phyloP scores from a whole-genome alignment of 2,797 vertebrate genomes.

The Sebastes minor region DNA sequence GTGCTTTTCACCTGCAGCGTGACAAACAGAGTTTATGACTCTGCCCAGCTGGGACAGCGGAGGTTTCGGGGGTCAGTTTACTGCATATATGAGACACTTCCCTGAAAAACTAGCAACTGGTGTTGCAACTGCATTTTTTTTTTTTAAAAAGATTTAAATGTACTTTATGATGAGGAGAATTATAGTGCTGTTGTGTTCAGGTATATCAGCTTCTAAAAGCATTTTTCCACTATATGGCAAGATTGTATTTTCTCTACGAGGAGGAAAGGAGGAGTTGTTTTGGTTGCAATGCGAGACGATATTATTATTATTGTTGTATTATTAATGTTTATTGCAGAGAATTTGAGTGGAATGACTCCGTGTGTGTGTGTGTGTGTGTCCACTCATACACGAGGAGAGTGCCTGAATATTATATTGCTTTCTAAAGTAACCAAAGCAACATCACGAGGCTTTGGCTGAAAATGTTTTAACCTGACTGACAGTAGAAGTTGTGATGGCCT shows the following conservation, averaged over 20 bases:
- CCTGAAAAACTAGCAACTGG: conserved; percentile 70
- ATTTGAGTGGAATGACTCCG: conserved; percentile 44
- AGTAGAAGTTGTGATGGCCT: conserved; percentile 22
- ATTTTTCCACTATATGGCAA: neutral
- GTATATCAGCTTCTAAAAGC: conserved; percentile 14
- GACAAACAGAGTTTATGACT: conserved; percentile 27
- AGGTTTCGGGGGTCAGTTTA: conserved; percentile 62
- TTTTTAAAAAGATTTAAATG: neutral
- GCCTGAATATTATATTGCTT: conserved; percentile 76
- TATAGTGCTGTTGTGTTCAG: conserved; percentile 1
- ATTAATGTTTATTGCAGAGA: conserved; percentile 71
- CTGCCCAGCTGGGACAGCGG: conserved; percentile 34
- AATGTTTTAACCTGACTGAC: conserved; percentile 50
- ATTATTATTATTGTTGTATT: conserved; percentile 26
- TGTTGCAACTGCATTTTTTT: conserved; percentile 49
- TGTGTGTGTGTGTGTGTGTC: conserved; percentile 11
- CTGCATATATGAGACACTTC: conserved; percentile 76
- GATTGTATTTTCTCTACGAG: conserved; percentile 15
- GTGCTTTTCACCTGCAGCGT: conserved; percentile 8
- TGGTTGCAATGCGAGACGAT: conserved; percentile 63
- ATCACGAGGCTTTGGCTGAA: conserved; percentile 58
- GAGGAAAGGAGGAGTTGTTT: conserved; percentile 44
- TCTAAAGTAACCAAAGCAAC: conserved; percentile 60
- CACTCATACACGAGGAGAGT: conserved; percentile 18
- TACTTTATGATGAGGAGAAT: neutral